phyloP scores from a whole-genome alignment of 2,797 vertebrate genomes.

The Neomorphus geoffroyi region DNA sequence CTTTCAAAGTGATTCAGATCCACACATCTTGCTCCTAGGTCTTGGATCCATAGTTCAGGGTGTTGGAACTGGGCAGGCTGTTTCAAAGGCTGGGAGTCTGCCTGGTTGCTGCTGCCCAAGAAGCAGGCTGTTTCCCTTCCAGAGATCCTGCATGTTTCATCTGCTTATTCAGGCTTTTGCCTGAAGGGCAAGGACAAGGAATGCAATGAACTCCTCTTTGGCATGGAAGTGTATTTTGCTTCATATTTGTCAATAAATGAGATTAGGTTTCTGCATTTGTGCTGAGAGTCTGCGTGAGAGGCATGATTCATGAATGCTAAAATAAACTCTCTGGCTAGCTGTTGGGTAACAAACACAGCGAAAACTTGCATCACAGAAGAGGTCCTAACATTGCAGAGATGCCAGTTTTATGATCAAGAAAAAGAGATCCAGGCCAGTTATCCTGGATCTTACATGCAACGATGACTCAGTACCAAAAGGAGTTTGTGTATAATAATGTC shows the following conservation, averaged over 20 bases:
- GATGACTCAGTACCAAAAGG: neutral
- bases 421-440: neutral
- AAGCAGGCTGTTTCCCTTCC: neutral
- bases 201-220: slow-evolving; percentile 53
- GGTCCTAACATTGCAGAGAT: slow-evolving; percentile 11
- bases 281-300: slow-evolving; percentile 34
- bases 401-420: neutral
- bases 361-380: slow-evolving; percentile 2
- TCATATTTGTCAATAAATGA: slow-evolving; percentile 58
- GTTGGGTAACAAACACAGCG: slow-evolving; percentile 31
- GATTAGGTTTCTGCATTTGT: slow-evolving; percentile 52
- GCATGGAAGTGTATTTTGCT: slow-evolving; percentile 55
- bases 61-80: neutral
- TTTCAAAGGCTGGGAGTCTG: neutral
- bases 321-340: slow-evolving; percentile 28
- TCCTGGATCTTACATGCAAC: neutral
- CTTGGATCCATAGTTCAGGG: neutral
- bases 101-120: neutral
- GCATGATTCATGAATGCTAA: slow-evolving; percentile 31
- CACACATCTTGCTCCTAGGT: neutral
- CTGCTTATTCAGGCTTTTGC: slow-evolving; percentile 32
- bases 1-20: neutral
- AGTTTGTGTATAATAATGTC: neutral
- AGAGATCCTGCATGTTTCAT: neutral
- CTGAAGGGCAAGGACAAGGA: slow-evolving; percentile 55